Evolutionary conservation across 2,888 invertebrate species (phyloP).

Genomic region (Nemotelus pantherinus): DNA sequence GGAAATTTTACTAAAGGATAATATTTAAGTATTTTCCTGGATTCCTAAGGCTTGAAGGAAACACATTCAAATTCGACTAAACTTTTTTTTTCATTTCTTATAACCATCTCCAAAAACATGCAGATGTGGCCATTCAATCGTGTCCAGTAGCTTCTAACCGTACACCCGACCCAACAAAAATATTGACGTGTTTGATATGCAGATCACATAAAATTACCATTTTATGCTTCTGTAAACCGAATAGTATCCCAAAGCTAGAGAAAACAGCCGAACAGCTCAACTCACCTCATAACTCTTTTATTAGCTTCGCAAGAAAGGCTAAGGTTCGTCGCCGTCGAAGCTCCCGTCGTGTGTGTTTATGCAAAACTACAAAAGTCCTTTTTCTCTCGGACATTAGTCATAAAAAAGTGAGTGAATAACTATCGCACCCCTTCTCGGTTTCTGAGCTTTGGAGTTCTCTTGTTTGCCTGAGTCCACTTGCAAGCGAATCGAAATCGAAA

Average conservation of each 20-base stretch:
- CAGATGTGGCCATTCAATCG: constrained; percentile 23
- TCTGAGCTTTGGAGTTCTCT: too few species aligned
- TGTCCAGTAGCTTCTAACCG: not conserved
- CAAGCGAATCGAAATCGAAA: constrained; percentile 7
- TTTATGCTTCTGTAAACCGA: constrained; percentile 52
- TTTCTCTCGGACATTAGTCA: constrained; percentile 48
- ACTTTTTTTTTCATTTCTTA: constrained; percentile 32
- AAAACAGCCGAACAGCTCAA: not conserved
- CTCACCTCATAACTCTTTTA: constrained; percentile 14
- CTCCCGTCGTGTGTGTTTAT: constrained; percentile 39
- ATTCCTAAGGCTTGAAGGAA: not conserved
- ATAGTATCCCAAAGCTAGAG: not conserved
- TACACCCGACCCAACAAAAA: not conserved
- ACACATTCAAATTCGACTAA: constrained; percentile 20
- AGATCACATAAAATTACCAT: constrained; percentile 51
- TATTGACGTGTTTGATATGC: constrained; percentile 44
- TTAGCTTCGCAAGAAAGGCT: constrained; percentile 7
- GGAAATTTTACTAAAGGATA: too few species aligned
- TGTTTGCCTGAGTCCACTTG: too few species aligned
- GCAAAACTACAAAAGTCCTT: constrained; percentile 45
- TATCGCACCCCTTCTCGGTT: not conserved
- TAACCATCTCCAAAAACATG: constrained; percentile 12
- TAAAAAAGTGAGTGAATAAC: constrained; percentile 41
- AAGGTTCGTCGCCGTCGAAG: constrained; percentile 5
- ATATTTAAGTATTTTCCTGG: not conserved